These are phyloP conservation scores for Lytechinus pictus DNA, from an alignment of 35 echinoderm and acorn worm genomes.

Conservation along the genomic window DNA sequence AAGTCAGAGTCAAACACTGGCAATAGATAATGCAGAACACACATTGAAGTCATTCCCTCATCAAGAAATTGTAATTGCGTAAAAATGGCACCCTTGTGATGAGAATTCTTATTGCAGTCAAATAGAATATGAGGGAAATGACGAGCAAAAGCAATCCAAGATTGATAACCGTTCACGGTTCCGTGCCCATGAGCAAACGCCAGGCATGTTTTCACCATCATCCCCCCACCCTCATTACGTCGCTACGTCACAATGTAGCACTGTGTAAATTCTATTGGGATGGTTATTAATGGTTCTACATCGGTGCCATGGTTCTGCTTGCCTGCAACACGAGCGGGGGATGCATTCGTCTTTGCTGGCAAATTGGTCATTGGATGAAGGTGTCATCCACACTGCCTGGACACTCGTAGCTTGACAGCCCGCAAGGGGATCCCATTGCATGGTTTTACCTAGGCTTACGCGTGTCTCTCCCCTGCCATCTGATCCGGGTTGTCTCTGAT, in stretches of 20 bases:
- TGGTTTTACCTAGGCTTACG: conserved; percentile 10
- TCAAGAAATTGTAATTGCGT: background rate
- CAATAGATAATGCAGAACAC: background rate
- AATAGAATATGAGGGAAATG: background rate
- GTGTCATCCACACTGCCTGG: conserved; percentile 7
- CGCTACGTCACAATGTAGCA: background rate
- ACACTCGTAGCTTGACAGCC: background rate
- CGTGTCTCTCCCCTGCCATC: background rate
- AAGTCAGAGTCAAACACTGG: background rate
- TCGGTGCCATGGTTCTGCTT: background rate
- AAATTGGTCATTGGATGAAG: conserved; percentile 11
- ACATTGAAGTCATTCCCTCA: background rate
- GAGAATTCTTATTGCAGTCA: background rate
- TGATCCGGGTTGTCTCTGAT: conserved; percentile 8
- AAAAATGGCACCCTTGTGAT: background rate
- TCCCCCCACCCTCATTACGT: background rate
- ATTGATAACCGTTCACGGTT: background rate
- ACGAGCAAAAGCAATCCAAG: background rate
- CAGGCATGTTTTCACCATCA: background rate
- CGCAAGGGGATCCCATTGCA: background rate
- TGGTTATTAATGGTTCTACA: background rate
- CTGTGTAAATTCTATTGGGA: background rate
- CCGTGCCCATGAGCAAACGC: background rate
- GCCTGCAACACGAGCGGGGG: background rate
- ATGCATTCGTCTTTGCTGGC: background rate